Percentiles rank a stretch among this genome's conserved stretches.
Conservation (phyloP, 1,140 invertebrate species). For the Aporrectodea caliginosa region DNA sequence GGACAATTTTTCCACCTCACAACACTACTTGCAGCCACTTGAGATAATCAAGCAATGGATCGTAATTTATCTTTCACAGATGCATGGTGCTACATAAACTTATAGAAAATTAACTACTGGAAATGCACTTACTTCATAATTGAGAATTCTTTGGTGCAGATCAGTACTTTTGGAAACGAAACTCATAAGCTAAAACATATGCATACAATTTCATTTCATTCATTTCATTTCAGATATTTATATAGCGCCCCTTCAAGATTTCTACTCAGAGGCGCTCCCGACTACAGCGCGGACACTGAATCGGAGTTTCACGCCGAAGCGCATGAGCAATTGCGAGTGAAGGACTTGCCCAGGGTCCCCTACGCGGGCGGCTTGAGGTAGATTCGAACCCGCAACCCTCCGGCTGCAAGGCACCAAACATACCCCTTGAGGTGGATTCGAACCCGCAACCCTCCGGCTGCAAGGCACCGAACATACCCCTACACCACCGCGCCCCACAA, state of each 20-base stretch:
- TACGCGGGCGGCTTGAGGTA: too few species aligned
- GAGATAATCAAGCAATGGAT: too few species aligned
- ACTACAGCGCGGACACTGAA: not conserved
- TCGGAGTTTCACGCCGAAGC: not conserved
- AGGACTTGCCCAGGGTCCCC: not conserved
- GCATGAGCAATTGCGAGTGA: not conserved
- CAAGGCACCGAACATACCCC: too few species aligned
- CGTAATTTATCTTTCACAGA: too few species aligned
- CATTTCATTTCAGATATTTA: not conserved
- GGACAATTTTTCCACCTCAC: not conserved
- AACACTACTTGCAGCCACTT: not conserved
- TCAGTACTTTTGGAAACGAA: not conserved
- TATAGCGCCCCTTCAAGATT: not conserved
- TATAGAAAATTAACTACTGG: not conserved
- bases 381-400: too few species aligned
- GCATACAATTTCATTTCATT: not conserved
- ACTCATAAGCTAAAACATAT: not conserved
- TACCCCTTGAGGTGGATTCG: too few species aligned
- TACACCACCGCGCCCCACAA: too few species aligned
- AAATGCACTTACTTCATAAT: conserved; percentile 1
- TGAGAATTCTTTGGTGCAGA: not conserved
- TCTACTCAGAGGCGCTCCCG: too few species aligned
- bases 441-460: too few species aligned
- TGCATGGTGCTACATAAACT: too few species aligned
- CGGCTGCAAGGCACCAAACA: too few species aligned